Conservation (phyloP, 2,888 invertebrate genomes). For the Pseudoips prasinana region DNA sequence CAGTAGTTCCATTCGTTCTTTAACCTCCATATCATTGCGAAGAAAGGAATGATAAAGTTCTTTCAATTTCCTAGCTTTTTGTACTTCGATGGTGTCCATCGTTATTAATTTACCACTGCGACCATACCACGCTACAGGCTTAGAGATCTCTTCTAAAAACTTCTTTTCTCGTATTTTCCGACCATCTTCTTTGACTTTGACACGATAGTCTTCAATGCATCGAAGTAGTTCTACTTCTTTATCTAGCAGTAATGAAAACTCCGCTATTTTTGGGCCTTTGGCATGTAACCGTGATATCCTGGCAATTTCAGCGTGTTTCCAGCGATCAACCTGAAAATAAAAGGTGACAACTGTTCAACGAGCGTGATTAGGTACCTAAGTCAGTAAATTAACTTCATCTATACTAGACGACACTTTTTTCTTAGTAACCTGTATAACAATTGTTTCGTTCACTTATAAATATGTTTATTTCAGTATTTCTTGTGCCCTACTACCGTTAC, state of each 20-base stretch:
- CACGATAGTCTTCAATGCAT: slow-evolving; percentile 86
- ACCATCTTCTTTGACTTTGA: slow-evolving; percentile 82
- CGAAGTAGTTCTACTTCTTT: slow-evolving; percentile 87
- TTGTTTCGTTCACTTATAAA: no score
- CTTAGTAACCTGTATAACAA: no score
- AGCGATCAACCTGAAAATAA: slow-evolving; percentile 81
- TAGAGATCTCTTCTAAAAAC: slow-evolving; percentile 85
- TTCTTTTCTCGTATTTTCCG: slow-evolving; percentile 82
- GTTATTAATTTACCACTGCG: slow-evolving; percentile 86
- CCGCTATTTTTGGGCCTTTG: slow-evolving; percentile 86
- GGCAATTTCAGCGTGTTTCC: slow-evolving; percentile 84
- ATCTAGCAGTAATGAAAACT: slow-evolving; percentile 86
- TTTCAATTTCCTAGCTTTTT: slow-evolving; percentile 88
- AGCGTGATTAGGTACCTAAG: no score
- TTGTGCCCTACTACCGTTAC: no score
- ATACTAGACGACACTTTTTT: no score
- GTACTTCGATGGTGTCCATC: slow-evolving; percentile 91
- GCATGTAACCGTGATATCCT: slow-evolving; percentile 84
- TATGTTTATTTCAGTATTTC: no score
- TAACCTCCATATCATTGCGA: slow-evolving; percentile 79
- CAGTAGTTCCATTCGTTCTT: slow-evolving; percentile 87
- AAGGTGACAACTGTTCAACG: no score
- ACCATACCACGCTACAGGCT: slow-evolving; percentile 89
- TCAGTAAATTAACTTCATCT: no score
- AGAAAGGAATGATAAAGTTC: slow-evolving; percentile 87